Conservation (phyloP, 2,113 vertebrate species). For the Pipa parva region DNA sequence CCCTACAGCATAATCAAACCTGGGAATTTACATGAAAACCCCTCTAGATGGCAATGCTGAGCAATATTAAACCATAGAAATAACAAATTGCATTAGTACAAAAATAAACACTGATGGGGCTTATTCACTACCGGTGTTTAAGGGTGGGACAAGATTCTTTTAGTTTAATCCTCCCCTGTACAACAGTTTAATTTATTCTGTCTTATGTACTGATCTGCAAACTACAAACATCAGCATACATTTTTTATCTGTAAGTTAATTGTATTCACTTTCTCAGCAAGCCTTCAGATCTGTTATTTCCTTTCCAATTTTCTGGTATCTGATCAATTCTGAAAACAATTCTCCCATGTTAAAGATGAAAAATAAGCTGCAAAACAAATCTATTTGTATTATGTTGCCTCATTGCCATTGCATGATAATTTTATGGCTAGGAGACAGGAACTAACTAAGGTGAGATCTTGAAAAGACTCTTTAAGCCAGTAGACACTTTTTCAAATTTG, state of each 20-base stretch:
- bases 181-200: background rate
- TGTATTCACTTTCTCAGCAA: background rate
- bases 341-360: background rate
- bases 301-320: background rate
- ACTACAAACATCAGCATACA: background rate
- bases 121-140: too few relatives aligned
- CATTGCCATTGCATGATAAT: background rate
- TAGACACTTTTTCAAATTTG: too few relatives aligned
- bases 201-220: background rate
- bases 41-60: too few relatives aligned
- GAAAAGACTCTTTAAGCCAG: too few relatives aligned
- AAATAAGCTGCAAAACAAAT: background rate
- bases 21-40: too few relatives aligned
- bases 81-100: too few relatives aligned
- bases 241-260: background rate
- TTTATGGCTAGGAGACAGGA: background rate
- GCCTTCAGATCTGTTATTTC: background rate
- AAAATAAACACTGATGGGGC: too few relatives aligned
- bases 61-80: too few relatives aligned
- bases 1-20: too few relatives aligned
- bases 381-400: background rate
- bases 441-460: too few relatives aligned
- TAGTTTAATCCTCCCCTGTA: too few relatives aligned
- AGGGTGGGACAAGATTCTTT: too few relatives aligned
- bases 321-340: conserved; percentile 1